Conservation (phyloP, 2,113 vertebrate genomes). For the Phylloscopus trochilus region DNA sequence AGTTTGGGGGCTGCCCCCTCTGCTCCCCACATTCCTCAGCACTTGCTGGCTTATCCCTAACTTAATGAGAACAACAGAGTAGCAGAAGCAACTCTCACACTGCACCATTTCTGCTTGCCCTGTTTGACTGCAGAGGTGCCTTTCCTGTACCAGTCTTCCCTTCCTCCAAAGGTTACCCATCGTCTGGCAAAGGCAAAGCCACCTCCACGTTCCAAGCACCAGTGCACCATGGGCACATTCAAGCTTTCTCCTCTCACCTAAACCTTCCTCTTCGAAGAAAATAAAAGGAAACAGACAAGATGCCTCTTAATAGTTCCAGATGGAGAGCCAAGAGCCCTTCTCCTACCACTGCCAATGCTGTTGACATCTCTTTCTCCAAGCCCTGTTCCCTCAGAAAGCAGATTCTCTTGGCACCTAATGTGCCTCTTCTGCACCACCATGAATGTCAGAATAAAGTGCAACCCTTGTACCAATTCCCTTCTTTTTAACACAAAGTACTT, state of each 20-base stretch:
- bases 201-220: background rate
- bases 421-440: background rate
- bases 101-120: background rate
- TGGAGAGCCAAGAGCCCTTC: background rate
- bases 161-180: background rate
- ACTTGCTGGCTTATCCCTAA: background rate
- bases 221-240: background rate
- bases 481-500: background rate
- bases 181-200: background rate
- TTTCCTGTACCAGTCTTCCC: background rate
- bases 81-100: background rate
- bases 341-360: background rate
- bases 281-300: background rate
- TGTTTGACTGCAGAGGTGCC: accelerated
- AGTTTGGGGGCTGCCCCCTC: background rate
- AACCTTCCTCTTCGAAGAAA: background rate
- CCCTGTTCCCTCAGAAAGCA: background rate
- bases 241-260: background rate
- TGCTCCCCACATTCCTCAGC: background rate
- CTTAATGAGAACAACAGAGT: background rate
- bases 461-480: background rate
- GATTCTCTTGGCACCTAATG: background rate
- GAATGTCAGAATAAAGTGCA: background rate
- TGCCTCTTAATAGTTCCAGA: background rate
- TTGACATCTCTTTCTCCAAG: background rate